A percentile compares a stretch with the other conserved stretches of the same genome.
phyloP scores from a whole-genome alignment of 2,113 vertebrate genomes.

The Diadophis punctatus region DNA sequence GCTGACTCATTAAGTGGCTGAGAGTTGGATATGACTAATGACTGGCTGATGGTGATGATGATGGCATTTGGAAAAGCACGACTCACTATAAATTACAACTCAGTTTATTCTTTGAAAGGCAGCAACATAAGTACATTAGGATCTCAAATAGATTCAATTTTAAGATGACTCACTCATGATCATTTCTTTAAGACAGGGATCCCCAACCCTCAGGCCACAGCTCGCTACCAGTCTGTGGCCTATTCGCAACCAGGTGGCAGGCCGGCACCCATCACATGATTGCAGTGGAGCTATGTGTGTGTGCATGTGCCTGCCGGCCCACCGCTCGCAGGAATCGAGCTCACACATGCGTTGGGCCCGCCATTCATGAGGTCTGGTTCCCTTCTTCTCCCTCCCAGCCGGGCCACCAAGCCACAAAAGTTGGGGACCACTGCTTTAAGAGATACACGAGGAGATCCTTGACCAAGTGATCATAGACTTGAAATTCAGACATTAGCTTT shows the following conservation, averaged over 20 bases:
- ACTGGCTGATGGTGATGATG: background rate
- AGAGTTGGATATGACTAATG: background rate
- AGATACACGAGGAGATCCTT: background rate
- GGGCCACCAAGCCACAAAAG: too few species aligned
- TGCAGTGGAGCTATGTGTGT: too few species aligned
- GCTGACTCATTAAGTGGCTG: background rate
- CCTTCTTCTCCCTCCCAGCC: too few species aligned
- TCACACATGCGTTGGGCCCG: too few species aligned
- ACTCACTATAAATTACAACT: background rate
- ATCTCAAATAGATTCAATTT: background rate
- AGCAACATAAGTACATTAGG: too few species aligned
- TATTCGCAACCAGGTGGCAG: rapidly evolving
- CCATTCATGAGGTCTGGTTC: too few species aligned
- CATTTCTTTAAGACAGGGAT: background rate
- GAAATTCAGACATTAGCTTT: background rate
- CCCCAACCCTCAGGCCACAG: too few species aligned
- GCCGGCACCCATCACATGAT: too few species aligned
- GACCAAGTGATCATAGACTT: background rate
- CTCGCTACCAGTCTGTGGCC: too few species aligned
- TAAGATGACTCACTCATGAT: background rate
- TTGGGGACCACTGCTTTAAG: too few species aligned
- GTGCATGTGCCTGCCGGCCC: too few species aligned
- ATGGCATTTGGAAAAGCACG: background rate
- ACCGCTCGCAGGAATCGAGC: rapidly evolving
- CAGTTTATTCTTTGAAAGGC: background rate